Conservation (phyloP, 2,113 vertebrate species). For the Diadophis punctatus region DNA sequence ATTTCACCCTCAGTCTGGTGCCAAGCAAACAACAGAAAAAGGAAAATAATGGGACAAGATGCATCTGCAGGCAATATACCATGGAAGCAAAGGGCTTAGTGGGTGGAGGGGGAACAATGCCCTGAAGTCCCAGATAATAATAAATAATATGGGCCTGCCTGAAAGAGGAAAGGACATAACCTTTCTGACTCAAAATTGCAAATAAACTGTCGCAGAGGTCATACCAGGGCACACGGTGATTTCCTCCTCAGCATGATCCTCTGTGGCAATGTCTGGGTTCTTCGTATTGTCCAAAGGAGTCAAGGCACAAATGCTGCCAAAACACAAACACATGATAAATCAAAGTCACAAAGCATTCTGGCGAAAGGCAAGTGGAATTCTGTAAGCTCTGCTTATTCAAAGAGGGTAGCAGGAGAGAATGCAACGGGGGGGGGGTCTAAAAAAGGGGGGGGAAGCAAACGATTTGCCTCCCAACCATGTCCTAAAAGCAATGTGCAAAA, state of each 20-base stretch:
- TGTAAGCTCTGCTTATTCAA: slow-evolving; percentile 41
- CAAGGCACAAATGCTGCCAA: slow-evolving; percentile 61
- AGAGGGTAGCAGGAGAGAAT: slow-evolving; percentile 44
- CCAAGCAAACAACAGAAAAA: background rate
- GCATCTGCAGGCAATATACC: background rate
- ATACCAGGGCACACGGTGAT: slow-evolving; percentile 83
- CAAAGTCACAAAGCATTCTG: slow-evolving; percentile 6
- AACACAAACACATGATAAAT: slow-evolving; percentile 46
- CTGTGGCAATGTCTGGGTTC: slow-evolving; percentile 52
- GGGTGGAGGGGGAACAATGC: too few species aligned
- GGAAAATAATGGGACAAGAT: background rate
- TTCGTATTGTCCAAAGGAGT: slow-evolving; percentile 55
- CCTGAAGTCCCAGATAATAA: background rate
- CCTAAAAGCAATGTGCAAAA: slow-evolving; percentile 32
- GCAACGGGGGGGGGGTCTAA: slow-evolving; percentile 25
- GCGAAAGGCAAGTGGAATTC: slow-evolving; percentile 26
- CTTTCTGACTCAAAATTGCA: background rate
- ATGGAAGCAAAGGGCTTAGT: background rate
- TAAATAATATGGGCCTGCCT: background rate
- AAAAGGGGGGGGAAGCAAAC: background rate
- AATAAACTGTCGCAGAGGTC: background rate
- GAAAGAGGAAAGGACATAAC: background rate
- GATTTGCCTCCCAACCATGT: background rate
- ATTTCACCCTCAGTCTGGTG: background rate
- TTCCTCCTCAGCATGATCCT: slow-evolving; percentile 64